These are phyloP conservation scores for Troides aeacus DNA, from an alignment of 2,888 invertebrate species.

Conservation along the genomic window DNA sequence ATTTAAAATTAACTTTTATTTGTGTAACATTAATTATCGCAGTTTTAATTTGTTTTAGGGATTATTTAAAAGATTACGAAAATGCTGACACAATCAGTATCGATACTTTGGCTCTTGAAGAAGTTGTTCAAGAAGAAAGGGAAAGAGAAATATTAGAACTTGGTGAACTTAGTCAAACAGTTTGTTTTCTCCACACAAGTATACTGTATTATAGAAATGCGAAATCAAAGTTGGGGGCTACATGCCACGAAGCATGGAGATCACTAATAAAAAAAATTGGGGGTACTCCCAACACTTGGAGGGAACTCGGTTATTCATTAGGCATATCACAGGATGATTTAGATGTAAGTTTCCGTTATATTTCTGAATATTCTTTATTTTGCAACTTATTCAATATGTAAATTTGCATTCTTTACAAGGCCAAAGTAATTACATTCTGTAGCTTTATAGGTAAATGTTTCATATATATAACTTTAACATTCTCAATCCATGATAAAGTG, in stretches of 20 bases:
- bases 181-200: constrained; percentile 62
- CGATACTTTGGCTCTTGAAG: constrained; percentile 63
- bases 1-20: neutral
- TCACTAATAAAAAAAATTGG: constrained; percentile 63
- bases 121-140: constrained; percentile 58
- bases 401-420: too few relatives aligned
- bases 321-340: constrained; percentile 63
- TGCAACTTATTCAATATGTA: too few relatives aligned
- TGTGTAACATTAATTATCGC: neutral
- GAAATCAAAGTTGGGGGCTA: constrained; percentile 59
- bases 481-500: too few relatives aligned
- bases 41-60: constrained; percentile 51
- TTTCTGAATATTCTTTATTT: neutral
- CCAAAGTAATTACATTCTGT: too few relatives aligned
- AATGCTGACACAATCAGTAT: constrained; percentile 64
- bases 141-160: constrained; percentile 58
- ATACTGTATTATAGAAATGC: constrained; percentile 65
- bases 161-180: constrained; percentile 61
- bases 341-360: constrained; percentile 54
- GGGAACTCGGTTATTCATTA: constrained; percentile 60
- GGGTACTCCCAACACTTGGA: constrained; percentile 66
- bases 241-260: constrained; percentile 67
- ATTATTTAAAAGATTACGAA: constrained; percentile 48
- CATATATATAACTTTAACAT: too few relatives aligned
- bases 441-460: too few relatives aligned